Evolutionary conservation across 2,113 vertebrate species (phyloP).

Genomic region (Pollachius pollachius): DNA sequence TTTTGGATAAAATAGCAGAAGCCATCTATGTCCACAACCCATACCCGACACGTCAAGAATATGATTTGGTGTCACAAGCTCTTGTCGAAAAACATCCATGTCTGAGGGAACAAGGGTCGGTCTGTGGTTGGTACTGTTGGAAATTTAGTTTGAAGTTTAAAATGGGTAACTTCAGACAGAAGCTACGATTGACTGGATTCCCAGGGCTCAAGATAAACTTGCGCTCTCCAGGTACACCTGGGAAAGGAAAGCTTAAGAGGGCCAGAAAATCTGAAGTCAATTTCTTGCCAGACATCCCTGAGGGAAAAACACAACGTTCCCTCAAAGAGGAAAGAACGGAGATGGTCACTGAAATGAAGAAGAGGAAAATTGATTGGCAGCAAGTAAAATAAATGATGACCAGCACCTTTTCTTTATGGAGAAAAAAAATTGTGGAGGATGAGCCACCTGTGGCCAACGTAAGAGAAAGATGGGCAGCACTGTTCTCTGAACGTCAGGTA

Average conservation of each 20-base stretch:
- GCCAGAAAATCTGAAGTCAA: constrained; percentile 18
- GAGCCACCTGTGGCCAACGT: constrained; percentile 23
- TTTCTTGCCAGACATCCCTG: constrained; percentile 22
- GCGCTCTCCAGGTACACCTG: not conserved
- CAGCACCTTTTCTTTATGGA: constrained; percentile 20
- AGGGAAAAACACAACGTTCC: not conserved
- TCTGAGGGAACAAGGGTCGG: constrained; percentile 26
- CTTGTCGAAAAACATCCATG: constrained; percentile 29
- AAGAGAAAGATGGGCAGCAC: constrained; percentile 22
- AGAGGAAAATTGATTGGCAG: constrained; percentile 14
- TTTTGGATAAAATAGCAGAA: constrained; percentile 39
- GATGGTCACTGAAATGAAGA: constrained; percentile 23
- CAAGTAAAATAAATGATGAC: constrained; percentile 26
- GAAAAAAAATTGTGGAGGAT: constrained; percentile 33
- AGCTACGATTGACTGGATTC: constrained; percentile 20
- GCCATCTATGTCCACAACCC: constrained; percentile 30
- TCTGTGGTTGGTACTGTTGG: constrained; percentile 26
- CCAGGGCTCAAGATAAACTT: constrained; percentile 13
- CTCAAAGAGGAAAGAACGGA: constrained; percentile 5
- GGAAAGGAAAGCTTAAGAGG: constrained; percentile 12
- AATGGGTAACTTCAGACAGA: constrained; percentile 20
- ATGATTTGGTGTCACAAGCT: constrained; percentile 25
- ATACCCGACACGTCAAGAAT: constrained; percentile 25
- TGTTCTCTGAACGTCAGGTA: constrained; percentile 15
- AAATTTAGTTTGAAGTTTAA: constrained; percentile 35